Evolutionary conservation across 2,113 vertebrate species (phyloP).

Genomic region (Bubo bubo): DNA sequence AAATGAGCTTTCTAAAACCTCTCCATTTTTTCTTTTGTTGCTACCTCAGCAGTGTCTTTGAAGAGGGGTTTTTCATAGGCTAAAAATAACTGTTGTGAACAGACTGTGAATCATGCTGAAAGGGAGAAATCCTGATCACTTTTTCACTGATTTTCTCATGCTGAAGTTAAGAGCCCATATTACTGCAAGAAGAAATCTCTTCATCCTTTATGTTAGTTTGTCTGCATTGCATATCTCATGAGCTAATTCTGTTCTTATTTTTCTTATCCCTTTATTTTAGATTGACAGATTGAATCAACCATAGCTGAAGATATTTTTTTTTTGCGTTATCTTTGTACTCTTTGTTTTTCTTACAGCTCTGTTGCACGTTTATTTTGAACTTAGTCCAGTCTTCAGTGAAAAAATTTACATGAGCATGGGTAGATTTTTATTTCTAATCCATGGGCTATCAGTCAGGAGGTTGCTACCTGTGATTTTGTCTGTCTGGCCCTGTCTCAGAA

Average conservation of each 20-base stretch:
- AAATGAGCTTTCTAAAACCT: neutral
- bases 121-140: accelerated
- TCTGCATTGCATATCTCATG: neutral
- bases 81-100: neutral
- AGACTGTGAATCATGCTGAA: neutral
- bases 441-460: neutral
- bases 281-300: neutral
- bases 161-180: neutral
- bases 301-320: neutral
- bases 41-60: neutral
- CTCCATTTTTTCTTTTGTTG: neutral
- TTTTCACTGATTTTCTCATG: neutral
- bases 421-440: neutral
- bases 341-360: neutral
- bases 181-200: neutral
- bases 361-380: neutral
- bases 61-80: neutral
- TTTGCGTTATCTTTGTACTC: neutral
- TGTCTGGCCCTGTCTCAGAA: neutral
- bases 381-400: neutral
- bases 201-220: neutral
- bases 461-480: neutral
- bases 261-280: neutral
- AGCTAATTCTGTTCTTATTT: neutral
- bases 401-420: accelerated